Conservation (phyloP, 2,113 vertebrate species). For the Catharus bicknelli region DNA sequence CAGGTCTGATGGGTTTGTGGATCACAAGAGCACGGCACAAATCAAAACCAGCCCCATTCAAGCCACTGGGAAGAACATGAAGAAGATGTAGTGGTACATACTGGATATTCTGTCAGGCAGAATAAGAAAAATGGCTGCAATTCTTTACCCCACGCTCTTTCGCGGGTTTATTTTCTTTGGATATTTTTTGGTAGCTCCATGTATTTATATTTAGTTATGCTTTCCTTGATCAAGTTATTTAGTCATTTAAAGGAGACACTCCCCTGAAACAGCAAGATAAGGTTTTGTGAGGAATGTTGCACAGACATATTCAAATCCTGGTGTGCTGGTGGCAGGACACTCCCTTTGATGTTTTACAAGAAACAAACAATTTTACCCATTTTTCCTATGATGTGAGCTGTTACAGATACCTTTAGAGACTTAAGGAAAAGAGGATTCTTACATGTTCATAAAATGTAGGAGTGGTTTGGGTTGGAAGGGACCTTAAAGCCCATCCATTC, state of each 20-base stretch:
- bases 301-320: not conserved
- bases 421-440: not conserved
- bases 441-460: too few species aligned
- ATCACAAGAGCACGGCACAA: not conserved
- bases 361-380: not conserved
- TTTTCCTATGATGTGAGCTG: not conserved
- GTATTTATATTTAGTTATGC: not conserved
- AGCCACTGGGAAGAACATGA: not conserved
- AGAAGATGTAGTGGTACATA: too few species aligned
- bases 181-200: not conserved
- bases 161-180: not conserved
- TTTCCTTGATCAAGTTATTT: not conserved
- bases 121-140: not conserved
- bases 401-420: not conserved
- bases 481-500: accelerated
- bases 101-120: not conserved
- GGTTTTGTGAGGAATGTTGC: not conserved
- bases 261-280: not conserved
- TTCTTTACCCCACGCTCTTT: not conserved
- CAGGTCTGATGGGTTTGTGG: not conserved
- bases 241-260: not conserved
- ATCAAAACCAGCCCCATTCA: not conserved
- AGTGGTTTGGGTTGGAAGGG: not conserved
- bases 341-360: not conserved
- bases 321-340: not conserved